phyloP scores from a whole-genome alignment of 1,140 invertebrate genomes.

The Planococcus citri region DNA sequence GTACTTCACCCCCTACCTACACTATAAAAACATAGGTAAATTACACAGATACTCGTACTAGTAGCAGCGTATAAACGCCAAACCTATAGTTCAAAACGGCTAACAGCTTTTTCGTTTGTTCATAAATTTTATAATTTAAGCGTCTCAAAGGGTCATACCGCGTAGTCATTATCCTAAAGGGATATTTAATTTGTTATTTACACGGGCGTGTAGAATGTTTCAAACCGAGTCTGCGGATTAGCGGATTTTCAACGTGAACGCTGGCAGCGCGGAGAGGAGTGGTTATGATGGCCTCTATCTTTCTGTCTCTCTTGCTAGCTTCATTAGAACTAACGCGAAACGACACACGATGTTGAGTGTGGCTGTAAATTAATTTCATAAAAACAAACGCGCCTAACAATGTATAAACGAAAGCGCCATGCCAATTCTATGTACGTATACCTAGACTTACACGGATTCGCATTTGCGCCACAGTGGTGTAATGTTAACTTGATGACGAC shows the following conservation, averaged over 20 bases:
- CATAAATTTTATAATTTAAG: constrained; percentile 1
- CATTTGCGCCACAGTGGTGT: too few relatives aligned
- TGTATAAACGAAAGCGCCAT: too few relatives aligned
- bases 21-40: too few relatives aligned
- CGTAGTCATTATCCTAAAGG: neutral
- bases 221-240: neutral
- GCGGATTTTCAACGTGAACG: too few relatives aligned
- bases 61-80: too few relatives aligned
- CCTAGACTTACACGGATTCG: too few relatives aligned
- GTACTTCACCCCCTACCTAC: too few relatives aligned
- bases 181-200: constrained; percentile 8
- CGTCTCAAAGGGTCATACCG: neutral
- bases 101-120: neutral
- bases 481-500: too few relatives aligned
- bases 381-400: neutral
- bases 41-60: too few relatives aligned
- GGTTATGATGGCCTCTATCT: too few relatives aligned
- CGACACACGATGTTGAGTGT: neutral
- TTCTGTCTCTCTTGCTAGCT: neutral
- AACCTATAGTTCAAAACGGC: neutral
- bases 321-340: neutral
- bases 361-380: neutral
- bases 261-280: too few relatives aligned
- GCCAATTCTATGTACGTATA: too few relatives aligned
- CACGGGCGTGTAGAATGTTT: neutral